phyloP scores from a whole-genome alignment of 1,140 invertebrate genomes.

The Marisa cornuarietis region DNA sequence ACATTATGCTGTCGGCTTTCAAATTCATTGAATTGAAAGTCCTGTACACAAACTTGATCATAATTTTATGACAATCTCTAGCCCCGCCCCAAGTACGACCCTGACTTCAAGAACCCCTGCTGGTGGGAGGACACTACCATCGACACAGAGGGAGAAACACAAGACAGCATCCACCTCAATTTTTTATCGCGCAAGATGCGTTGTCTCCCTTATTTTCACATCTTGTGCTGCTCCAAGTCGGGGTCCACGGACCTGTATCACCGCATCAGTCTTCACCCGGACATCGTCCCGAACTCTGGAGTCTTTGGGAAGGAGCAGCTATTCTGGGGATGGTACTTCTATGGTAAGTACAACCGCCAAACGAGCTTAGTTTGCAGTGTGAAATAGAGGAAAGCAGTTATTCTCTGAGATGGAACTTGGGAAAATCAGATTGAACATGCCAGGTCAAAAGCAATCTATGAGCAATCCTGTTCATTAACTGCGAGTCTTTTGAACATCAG shows the following conservation, averaged over 20 bases:
- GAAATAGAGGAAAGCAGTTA: neutral
- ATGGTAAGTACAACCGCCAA: slow-evolving; percentile 34
- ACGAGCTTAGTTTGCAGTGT: neutral
- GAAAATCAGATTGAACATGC: no score
- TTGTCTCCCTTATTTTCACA: slow-evolving; percentile 55
- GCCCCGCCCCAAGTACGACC: slow-evolving; percentile 19
- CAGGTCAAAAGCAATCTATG: neutral
- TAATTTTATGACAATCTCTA: neutral
- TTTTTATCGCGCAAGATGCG: neutral
- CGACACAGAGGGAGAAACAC: no score
- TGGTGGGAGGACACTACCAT: slow-evolving; percentile 36
- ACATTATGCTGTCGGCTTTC: no score
- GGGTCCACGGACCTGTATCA: slow-evolving; percentile 52
- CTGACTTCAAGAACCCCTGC: slow-evolving; percentile 54
- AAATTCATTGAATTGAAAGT: no score
- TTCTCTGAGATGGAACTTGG: no score
- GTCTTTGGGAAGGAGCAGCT: slow-evolving; percentile 47
- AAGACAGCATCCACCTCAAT: neutral
- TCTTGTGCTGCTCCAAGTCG: slow-evolving; percentile 53
- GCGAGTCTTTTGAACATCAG: no score
- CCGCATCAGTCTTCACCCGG: slow-evolving; percentile 45
- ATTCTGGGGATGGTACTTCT: slow-evolving; percentile 54
- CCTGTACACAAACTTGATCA: no score
- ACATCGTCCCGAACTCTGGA: slow-evolving; percentile 42
- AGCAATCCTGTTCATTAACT: neutral